Conservation (phyloP, 2,888 invertebrate species). For the Ashinkailepas kermadecensis region DNA sequence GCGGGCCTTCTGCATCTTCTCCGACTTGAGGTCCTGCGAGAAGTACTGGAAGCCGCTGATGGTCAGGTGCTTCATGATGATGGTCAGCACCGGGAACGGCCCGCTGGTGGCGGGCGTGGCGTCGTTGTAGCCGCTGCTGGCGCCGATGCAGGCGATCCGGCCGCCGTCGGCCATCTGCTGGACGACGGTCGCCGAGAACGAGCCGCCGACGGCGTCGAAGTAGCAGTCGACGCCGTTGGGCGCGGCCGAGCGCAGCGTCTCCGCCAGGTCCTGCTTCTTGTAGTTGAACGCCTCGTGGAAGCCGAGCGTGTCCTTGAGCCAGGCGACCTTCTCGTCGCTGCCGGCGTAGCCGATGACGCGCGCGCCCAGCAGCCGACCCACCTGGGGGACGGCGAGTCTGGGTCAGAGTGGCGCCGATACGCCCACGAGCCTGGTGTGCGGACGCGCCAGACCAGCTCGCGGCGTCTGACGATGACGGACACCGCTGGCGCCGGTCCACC, state of each 20-base stretch:
- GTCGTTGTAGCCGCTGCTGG: conserved; percentile 56
- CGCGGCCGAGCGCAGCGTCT: conserved; percentile 53
- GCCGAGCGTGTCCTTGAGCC: conserved; percentile 55
- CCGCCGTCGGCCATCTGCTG: conserved; percentile 56
- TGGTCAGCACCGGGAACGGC: not conserved
- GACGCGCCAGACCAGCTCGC: too few relatives aligned
- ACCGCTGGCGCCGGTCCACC: too few relatives aligned
- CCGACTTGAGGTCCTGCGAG: conserved; percentile 2
- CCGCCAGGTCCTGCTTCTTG: conserved; percentile 52
- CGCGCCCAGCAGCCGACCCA: conserved; percentile 60
- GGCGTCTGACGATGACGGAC: too few relatives aligned
- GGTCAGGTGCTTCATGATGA: conserved; percentile 23
- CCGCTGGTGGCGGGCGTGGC: conserved; percentile 37
- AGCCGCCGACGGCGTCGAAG: conserved; percentile 68
- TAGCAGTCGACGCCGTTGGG: conserved; percentile 65
- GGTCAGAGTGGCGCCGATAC: too few relatives aligned
- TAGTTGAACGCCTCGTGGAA: conserved; percentile 66
- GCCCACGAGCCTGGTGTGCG: too few relatives aligned
- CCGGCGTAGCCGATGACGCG: conserved; percentile 64
- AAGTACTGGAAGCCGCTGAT: conserved; percentile 10
- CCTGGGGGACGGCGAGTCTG: conserved; percentile 45
- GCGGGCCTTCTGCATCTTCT: not conserved
- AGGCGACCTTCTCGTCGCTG: conserved; percentile 59
- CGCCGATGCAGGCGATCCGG: conserved; percentile 56
- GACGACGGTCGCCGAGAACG: conserved; percentile 52